Conservation (phyloP, 2,888 invertebrate species). For the Vannuccia rotundouncinata region DNA sequence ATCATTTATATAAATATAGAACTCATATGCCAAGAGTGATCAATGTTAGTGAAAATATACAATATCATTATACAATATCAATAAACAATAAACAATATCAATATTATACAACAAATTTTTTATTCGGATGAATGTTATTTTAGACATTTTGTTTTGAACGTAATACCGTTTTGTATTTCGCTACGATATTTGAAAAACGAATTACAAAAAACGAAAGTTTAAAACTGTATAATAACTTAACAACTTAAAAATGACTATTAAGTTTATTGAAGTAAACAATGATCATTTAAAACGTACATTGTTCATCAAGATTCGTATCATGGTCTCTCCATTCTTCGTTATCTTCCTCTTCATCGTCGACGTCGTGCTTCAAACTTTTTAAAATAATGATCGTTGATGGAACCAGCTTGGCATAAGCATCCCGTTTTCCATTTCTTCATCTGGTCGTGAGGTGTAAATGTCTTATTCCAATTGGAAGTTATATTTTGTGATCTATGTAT, state of each 20-base stretch:
- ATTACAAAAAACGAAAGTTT: neutral
- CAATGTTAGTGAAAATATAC: neutral
- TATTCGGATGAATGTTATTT: neutral
- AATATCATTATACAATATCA: neutral
- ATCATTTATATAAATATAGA: neutral
- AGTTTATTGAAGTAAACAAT: conserved; percentile 10
- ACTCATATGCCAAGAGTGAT: too few relatives aligned
- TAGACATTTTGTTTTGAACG: neutral
- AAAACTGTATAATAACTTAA: neutral
- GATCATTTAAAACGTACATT: conserved; percentile 10
- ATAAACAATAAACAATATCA: neutral
- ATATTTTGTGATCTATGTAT: neutral
- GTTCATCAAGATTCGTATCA: neutral
- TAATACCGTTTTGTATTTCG: too few relatives aligned
- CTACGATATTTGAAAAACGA: neutral
- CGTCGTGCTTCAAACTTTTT: neutral
- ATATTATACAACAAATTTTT: too few relatives aligned
- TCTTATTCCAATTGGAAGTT: neutral
- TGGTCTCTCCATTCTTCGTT: conserved; percentile 5
- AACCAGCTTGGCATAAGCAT: neutral
- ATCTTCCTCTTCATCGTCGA: conserved; percentile 6
- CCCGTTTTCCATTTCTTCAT: conserved; percentile 12
- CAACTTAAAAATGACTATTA: neutral
- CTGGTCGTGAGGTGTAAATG: neutral
- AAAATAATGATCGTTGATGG: neutral